Base-by-base conservation (phyloP, 2,888 invertebrate species). In the Psococerastis gibbosa region DNA sequence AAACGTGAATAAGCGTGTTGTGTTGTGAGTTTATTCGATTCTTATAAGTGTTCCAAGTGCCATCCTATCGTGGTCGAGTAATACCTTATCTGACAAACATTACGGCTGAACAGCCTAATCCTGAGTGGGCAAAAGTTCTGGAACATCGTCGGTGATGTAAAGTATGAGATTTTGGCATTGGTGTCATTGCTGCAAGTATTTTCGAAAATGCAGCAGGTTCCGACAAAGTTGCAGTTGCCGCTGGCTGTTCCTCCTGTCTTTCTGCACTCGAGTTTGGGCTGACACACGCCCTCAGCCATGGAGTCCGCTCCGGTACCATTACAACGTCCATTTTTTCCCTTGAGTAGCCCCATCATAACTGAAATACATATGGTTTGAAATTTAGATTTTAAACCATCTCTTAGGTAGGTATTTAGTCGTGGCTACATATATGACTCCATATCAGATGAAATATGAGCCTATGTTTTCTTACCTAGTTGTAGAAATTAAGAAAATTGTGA, bases 41-140 rank as follows among this genome's bases (percentile, higher is more conserved):
- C 51, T n/a, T n/a, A n/a, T n/a, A n/a, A n/a, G n/a, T n/a, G n/a
- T n/a, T n/a, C n/a, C n/a, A n/a, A n/a, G n/a, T n/a, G n/a, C n/a
- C n/a, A n/a, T n/a, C n/a, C n/a, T n/a, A n/a, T n/a, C n/a, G n/a
- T n/a, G n/a, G n/a, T n/a, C n/a, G n/a, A n/a, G n/a, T n/a, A n/a
- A n/a, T 52, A 60, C 60, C 71, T 64, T 57, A 72, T 61, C 53
- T 73, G 72, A 49, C 73, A 73, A 4, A 73, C 66, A 35, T 71
- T 69, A 50, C 66, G 65, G 52, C 70, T 72, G 48, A 67, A 66
- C n/a, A 70, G 62, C 49, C 70, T 67, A 1, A 73, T 64, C 34
- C 65, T 67, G 58, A 69, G 71, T 2, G 66, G 66, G 46, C 69
- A 68, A 48, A 43, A 48, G 4, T 16, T 3, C 67, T 67, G 3